Base-by-base conservation (phyloP, 1,140 invertebrate species). In the Archivesica marissinica region DNA sequence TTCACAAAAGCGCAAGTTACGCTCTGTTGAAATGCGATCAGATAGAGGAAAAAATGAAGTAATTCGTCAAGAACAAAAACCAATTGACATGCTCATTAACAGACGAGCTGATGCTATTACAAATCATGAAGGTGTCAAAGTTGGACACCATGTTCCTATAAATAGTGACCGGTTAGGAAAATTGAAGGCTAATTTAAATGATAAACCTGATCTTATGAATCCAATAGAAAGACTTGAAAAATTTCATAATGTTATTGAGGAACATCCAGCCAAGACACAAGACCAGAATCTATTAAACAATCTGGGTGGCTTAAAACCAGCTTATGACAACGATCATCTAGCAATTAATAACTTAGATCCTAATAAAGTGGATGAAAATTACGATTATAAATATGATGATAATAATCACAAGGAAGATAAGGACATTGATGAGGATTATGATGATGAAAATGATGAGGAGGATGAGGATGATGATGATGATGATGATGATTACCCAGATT, bases 381-480 rank as follows among this genome's bases (percentile, higher is more conserved):
- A 86, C 20, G 84, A 81, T 74, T 70, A 81, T 38, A 78, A 84
- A 15, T 59, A 86, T 56, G 88, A 88, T 68, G 86, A 86, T 70
- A 77, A 86, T 74, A 56, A 88, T 66, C 23, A 28, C 17, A 23
- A 23, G 13, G 30, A 28, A 20, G 20, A 77, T n/a, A 47, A 7
- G n/a, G n/a, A n/a, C n/a, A n/a, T n/a, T n/a, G 33, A 81, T 41
- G 28, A 30, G 28, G 50, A 75, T 78, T 54, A 81, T 64, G 74
- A 83, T 41, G 79, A 75, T 41, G 74, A 85, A 20, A 82, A 82
- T 50, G 79, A 88, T 23, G 64, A 88, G 38, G 82, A 86, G 13
- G 83, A 87, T 74, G 59, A 68, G 20, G 70, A 88, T 54, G 70
- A 41, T 35, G 72, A 86, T 79, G 86, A 87, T 41, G 54, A 87